Evolutionary conservation across 2,797 vertebrate species (phyloP).

Genomic region (Emys orbicularis): DNA sequence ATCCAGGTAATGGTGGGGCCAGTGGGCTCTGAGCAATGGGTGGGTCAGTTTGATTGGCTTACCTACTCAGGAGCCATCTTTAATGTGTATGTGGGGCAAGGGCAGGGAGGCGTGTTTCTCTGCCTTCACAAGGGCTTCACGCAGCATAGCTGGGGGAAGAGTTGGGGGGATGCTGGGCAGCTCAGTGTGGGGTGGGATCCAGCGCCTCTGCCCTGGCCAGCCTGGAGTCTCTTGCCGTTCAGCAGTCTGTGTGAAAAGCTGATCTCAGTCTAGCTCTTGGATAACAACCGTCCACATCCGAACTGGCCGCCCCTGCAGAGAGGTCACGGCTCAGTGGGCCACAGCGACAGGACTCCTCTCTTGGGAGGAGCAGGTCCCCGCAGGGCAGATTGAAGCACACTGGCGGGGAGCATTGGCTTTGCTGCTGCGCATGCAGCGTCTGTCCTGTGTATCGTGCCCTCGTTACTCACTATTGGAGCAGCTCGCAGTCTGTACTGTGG

Average conservation of each 20-base stretch:
- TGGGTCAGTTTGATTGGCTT: background rate
- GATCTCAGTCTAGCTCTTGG: background rate
- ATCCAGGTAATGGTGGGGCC: conserved; percentile 85
- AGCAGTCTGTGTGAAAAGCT: background rate
- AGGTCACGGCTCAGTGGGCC: fast-evolving
- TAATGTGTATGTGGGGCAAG: fast-evolving
- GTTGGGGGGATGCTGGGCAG: background rate
- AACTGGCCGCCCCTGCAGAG: background rate
- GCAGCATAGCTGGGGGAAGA: background rate
- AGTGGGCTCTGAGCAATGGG: fast-evolving
- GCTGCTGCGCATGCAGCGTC: background rate
- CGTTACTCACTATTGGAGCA: too few relatives aligned
- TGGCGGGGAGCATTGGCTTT: background rate
- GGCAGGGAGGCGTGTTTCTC: background rate
- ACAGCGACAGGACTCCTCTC: background rate
- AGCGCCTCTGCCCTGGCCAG: background rate
- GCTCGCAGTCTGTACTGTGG: fast-evolving
- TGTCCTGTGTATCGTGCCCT: background rate
- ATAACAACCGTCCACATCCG: background rate
- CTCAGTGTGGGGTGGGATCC: background rate
- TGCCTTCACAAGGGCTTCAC: background rate
- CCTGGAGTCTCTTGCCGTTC: background rate
- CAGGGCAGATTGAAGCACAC: background rate
- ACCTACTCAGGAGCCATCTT: background rate
- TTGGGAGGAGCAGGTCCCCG: fast-evolving